These are phyloP conservation scores for Tipula confusa DNA, from an alignment of 2,888 invertebrate species.

Conservation along the genomic window DNA sequence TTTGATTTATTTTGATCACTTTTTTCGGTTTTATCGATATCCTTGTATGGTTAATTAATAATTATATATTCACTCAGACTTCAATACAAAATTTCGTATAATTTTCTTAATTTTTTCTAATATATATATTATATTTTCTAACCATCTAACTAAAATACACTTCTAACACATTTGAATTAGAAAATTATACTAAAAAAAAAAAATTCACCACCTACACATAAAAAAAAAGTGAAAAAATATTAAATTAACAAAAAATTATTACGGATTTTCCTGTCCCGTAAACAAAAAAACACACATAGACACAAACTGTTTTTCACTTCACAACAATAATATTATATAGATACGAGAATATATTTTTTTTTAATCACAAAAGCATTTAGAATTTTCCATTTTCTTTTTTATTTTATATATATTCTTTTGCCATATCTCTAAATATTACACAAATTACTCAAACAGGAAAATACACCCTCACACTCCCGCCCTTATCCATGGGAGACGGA, in stretches of 20 bases:
- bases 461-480: not conserved
- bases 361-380: slow-evolving; percentile 4
- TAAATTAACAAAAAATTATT: not conserved
- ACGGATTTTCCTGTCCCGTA: slow-evolving; percentile 12
- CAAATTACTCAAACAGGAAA: slow-evolving; percentile 20
- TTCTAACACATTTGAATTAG: slow-evolving; percentile 25
- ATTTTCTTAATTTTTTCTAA: not conserved
- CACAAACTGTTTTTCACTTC: not conserved
- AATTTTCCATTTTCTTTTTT: not conserved
- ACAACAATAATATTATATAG: not conserved
- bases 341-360: slow-evolving; percentile 7
- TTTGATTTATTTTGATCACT: not conserved
- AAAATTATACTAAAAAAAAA: slow-evolving; percentile 15
- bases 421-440: not conserved
- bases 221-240: not conserved
- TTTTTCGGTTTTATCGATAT: not conserved
- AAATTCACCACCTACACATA: not conserved
- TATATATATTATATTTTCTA: not conserved
- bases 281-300: not conserved
- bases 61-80: not conserved
- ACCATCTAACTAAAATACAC: not conserved
- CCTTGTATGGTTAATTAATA: not conserved
- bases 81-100: not conserved
- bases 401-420: not conserved
- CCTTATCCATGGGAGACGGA: not conserved